Conservation (phyloP, 2,113 vertebrate genomes). For the Mormoops blainvillei region DNA sequence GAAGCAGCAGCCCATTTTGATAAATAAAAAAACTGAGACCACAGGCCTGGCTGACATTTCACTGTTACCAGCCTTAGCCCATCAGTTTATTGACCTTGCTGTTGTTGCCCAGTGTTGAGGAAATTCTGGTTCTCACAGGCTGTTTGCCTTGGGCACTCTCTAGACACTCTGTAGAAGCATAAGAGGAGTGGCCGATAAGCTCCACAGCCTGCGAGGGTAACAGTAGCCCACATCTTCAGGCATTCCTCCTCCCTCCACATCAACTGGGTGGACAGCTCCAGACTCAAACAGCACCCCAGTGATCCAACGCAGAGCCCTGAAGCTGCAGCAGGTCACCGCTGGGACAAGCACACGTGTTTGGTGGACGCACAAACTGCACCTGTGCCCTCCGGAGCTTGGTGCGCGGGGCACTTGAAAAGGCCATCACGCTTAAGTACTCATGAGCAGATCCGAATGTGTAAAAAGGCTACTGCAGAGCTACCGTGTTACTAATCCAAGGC, state of each 20-base stretch:
- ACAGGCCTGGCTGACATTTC: neutral
- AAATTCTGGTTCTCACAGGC: neutral
- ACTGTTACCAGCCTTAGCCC: neutral
- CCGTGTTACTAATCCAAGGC: neutral
- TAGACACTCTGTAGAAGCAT: neutral
- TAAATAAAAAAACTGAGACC: neutral
- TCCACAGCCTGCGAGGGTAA: neutral
- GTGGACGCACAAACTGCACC: accelerated
- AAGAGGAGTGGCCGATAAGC: neutral
- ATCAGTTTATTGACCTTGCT: neutral
- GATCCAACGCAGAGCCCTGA: neutral
- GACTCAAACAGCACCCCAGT: neutral
- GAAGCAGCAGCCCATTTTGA: neutral
- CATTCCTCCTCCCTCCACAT: neutral
- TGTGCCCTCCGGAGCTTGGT: neutral
- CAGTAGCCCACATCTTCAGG: neutral
- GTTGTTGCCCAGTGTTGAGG: neutral
- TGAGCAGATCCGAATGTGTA: neutral
- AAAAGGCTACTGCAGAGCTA: neutral
- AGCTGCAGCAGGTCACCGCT: neutral
- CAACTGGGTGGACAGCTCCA: neutral
- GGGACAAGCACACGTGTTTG: neutral
- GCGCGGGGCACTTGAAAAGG: neutral
- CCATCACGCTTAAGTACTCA: neutral
- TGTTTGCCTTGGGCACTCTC: neutral